phyloP scores from a whole-genome alignment of 2,888 invertebrate genomes.

The Mythimna impura region DNA sequence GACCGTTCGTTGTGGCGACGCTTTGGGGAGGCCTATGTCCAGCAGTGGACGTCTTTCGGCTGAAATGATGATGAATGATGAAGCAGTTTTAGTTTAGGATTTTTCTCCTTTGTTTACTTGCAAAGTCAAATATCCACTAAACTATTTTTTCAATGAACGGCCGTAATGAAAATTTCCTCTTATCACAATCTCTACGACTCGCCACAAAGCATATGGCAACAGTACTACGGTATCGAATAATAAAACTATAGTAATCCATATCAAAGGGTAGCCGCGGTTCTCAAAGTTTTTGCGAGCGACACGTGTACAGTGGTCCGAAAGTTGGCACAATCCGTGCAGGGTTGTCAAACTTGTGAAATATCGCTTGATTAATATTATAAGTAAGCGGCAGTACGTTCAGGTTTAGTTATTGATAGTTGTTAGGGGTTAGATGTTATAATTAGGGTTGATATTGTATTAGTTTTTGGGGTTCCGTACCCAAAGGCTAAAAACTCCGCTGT shows the following conservation, averaged over 20 bases:
- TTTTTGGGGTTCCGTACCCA: neutral
- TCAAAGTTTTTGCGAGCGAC: conserved; percentile 61
- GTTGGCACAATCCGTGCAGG: conserved; percentile 52
- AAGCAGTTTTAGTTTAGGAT: no score
- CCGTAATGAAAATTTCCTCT: neutral
- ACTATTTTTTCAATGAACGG: no score
- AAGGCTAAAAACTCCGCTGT: no score
- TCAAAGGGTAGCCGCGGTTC: conserved; percentile 54
- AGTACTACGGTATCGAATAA: conserved; percentile 18
- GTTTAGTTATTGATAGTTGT: conserved; percentile 12
- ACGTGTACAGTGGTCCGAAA: conserved; percentile 56
- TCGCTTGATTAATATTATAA: conserved; percentile 54
- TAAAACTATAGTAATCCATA: conserved; percentile 19
- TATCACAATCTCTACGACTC: no score
- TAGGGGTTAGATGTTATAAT: neutral
- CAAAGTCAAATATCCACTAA: no score
- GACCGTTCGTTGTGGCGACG: no score
- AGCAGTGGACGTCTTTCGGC: no score
- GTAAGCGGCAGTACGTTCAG: conserved; percentile 14
- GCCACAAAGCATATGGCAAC: neutral
- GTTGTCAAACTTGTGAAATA: conserved; percentile 62
- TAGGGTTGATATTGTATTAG: neutral
- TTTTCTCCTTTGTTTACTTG: no score
- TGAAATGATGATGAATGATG: no score
- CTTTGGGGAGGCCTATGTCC: no score